phyloP scores from a whole-genome alignment of 2,888 invertebrate genomes.

The Eucera pruinosa region DNA sequence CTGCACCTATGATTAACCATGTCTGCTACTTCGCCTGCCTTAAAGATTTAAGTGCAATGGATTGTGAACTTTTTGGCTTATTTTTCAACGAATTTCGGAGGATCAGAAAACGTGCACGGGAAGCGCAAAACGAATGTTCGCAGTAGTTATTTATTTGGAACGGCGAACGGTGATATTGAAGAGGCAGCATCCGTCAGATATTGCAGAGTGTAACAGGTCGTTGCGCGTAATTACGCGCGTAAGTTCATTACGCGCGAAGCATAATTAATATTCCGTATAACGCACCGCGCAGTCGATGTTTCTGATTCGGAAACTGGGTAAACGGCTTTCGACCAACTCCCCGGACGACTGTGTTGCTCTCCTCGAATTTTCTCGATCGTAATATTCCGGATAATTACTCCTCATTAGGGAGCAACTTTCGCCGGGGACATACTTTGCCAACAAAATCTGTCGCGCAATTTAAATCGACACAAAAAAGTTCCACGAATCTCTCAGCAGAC shows the following conservation, averaged over 20 bases:
- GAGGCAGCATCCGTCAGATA: neutral
- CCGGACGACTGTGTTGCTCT: neutral
- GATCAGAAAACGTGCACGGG: too few species aligned
- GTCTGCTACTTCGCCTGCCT: too few species aligned
- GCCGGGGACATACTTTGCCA: neutral
- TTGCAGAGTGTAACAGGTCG: slow-evolving; percentile 29
- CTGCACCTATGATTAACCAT: too few species aligned
- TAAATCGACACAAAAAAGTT: neutral
- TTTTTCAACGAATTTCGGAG: neutral
- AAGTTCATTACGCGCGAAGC: slow-evolving; percentile 21
- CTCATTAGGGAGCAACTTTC: neutral
- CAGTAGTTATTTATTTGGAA: neutral
- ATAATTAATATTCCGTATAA: slow-evolving; percentile 30
- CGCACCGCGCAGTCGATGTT: neutral
- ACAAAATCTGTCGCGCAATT: slow-evolving; percentile 7
- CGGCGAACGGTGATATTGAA: neutral
- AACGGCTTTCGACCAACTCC: neutral
- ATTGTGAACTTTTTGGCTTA: neutral
- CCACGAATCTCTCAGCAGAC: neutral
- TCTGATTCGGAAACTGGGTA: slow-evolving; percentile 13
- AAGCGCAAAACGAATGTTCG: neutral
- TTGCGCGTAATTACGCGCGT: slow-evolving; percentile 23
- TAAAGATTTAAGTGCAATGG: neutral
- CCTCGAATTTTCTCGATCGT: neutral
- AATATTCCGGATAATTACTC: neutral